phyloP scores from a whole-genome alignment of 2,797 vertebrate species.

The Babyrousa celebensis region DNA sequence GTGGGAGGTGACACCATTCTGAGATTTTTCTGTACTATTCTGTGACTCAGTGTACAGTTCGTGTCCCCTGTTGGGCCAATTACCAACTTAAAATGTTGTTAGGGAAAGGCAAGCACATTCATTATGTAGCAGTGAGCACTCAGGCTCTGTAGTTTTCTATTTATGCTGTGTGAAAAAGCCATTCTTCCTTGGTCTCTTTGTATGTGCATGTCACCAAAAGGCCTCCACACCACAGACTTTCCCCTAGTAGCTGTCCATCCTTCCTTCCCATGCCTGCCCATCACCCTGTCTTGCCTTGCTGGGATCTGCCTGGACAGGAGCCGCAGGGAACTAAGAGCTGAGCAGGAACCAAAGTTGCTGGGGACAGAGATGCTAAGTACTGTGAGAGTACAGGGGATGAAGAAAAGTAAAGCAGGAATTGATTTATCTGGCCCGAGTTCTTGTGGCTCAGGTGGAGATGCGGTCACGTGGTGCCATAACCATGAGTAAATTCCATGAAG shows the following conservation, averaged over 20 bases:
- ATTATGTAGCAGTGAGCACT: not conserved
- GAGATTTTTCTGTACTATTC: constrained; percentile 61
- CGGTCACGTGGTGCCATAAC: rapidly evolving
- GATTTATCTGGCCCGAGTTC: too few species aligned
- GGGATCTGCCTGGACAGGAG: not conserved
- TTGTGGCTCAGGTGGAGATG: not conserved
- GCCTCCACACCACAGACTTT: constrained; percentile 3
- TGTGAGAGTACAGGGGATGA: not conserved
- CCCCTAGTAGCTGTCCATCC: not conserved
- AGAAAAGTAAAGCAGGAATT: not conserved
- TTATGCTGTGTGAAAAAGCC: constrained; percentile 69
- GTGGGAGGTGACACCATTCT: constrained; percentile 34
- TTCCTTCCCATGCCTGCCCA: rapidly evolving
- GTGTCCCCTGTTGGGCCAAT: constrained; percentile 82
- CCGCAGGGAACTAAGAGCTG: not conserved
- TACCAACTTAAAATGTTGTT: constrained; percentile 78
- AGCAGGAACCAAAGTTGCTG: not conserved
- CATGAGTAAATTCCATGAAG: rapidly evolving
- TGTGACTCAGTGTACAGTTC: constrained; percentile 23
- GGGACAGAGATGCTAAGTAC: not conserved
- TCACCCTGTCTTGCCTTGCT: not conserved
- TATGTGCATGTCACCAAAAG: not conserved
- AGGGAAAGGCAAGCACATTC: constrained; percentile 64
- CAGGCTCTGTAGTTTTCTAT: constrained; percentile 55
- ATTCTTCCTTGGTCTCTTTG: constrained; percentile 48